Evolutionary conservation across 2,888 invertebrate genomes (phyloP).

Genomic region (Falcaria lacertinaria): DNA sequence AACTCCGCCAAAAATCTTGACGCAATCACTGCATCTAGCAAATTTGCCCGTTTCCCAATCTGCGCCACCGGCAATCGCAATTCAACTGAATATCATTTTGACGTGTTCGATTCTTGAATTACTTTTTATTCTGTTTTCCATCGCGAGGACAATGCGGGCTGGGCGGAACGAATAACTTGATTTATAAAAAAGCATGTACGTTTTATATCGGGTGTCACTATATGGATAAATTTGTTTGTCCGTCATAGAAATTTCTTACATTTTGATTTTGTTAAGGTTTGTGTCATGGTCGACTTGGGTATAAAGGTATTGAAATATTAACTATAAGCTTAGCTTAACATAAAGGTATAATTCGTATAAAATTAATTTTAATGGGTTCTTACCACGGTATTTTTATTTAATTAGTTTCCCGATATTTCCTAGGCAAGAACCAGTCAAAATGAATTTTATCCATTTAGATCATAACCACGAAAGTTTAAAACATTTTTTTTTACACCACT

Average conservation of each 20-base stretch:
- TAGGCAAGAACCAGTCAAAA: too few species aligned
- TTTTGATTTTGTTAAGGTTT: conserved; percentile 6
- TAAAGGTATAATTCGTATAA: too few species aligned
- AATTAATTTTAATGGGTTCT: too few species aligned
- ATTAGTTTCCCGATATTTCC: too few species aligned
- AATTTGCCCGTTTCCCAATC: conserved; percentile 25
- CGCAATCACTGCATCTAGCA: background rate
- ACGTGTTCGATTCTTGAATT: conserved; percentile 59
- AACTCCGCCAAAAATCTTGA: background rate
- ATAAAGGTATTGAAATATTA: too few species aligned
- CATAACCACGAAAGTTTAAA: too few species aligned
- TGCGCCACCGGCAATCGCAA: conserved; percentile 48
- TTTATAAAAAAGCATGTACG: conserved; percentile 60
- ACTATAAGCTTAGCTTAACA: too few species aligned
- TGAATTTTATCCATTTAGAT: too few species aligned
- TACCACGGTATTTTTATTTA: too few species aligned
- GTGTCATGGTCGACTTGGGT: too few species aligned
- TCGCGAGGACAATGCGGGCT: conserved; percentile 64
- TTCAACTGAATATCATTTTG: conserved; percentile 60
- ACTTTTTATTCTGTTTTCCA: conserved; percentile 45
- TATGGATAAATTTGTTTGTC: conserved; percentile 17
- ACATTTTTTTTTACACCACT: too few species aligned
- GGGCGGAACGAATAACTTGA: conserved; percentile 71
- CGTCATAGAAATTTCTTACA: conserved; percentile 4
- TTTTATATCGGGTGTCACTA: conserved; percentile 33